Evolutionary conservation across 2,113 vertebrate species (phyloP).

Genomic region (Takifugu bimaculatus): DNA sequence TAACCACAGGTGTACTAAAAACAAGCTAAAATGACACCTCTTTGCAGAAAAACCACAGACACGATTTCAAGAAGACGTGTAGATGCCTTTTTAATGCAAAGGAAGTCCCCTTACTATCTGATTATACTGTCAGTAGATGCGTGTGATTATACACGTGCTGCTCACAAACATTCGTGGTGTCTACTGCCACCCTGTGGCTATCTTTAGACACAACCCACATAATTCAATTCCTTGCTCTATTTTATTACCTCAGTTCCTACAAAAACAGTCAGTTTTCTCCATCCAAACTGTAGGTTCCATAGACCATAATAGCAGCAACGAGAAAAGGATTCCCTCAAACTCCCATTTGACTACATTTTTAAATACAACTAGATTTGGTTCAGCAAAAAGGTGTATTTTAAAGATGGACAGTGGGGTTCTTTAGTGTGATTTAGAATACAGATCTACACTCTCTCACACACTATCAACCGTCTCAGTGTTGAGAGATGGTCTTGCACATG

Average conservation of each 20-base stretch:
- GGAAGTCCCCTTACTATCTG: neutral
- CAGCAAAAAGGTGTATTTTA: too few relatives aligned
- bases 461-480: constrained; percentile 18
- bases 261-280: too few relatives aligned
- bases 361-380: too few relatives aligned
- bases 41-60: neutral
- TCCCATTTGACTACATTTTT: too few relatives aligned
- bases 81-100: too few relatives aligned
- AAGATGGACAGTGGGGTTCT: neutral
- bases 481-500: constrained; percentile 35
- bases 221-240: neutral
- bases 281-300: too few relatives aligned
- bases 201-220: neutral
- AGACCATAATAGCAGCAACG: too few relatives aligned
- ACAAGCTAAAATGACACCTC: neutral
- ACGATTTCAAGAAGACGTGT: too few relatives aligned
- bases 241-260: too few relatives aligned
- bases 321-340: too few relatives aligned
- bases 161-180: constrained; percentile 1
- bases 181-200: constrained; percentile 38
- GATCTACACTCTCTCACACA: constrained; percentile 3
- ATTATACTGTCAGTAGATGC: neutral
- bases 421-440: constrained; percentile 25
- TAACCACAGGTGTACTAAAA: too few relatives aligned
- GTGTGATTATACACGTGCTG: neutral